Evolutionary conservation across 2,888 invertebrate genomes (phyloP).

Genomic region (Crossocerus cetratus): DNA sequence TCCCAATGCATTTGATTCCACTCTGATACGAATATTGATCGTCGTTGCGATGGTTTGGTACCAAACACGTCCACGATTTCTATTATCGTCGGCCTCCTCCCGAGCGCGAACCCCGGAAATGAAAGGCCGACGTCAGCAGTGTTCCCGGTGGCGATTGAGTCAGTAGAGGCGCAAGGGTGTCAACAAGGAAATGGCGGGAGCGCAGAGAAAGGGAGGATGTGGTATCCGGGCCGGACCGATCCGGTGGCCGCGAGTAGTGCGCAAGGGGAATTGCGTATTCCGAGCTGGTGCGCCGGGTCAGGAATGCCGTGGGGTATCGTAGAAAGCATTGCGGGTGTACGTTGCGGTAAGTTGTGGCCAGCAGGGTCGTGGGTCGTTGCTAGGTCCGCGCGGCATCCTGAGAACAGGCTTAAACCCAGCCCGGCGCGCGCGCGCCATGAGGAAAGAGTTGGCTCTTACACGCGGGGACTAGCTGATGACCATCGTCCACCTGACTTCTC

Average conservation of each 20-base stretch:
- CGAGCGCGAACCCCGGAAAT: background rate
- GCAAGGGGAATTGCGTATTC: constrained; percentile 67
- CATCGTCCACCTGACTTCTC: constrained; percentile 75
- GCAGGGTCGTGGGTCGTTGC: constrained; percentile 73
- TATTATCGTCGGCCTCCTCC: too few relatives aligned
- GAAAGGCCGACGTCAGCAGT: constrained; percentile 25
- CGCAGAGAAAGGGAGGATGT: background rate
- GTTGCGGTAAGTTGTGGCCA: constrained; percentile 71
- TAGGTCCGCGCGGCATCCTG: constrained; percentile 70
- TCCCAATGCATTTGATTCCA: too few relatives aligned
- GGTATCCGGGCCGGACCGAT: background rate
- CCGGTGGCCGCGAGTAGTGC: constrained; percentile 19
- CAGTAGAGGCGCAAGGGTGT: background rate
- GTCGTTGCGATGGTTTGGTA: too few relatives aligned
- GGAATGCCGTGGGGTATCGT: constrained; percentile 58
- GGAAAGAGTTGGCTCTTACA: constrained; percentile 57
- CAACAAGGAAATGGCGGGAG: background rate
- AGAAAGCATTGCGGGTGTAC: constrained; percentile 66
- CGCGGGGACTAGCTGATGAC: constrained; percentile 72
- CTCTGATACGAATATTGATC: too few relatives aligned
- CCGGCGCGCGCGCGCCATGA: constrained; percentile 2
- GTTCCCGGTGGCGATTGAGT: background rate
- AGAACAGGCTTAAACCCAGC: constrained; percentile 65
- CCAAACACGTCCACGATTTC: too few relatives aligned
- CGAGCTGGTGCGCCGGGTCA: constrained; percentile 62